Conservation (phyloP, 2,888 invertebrate genomes). For the Tetragnatha montana region DNA sequence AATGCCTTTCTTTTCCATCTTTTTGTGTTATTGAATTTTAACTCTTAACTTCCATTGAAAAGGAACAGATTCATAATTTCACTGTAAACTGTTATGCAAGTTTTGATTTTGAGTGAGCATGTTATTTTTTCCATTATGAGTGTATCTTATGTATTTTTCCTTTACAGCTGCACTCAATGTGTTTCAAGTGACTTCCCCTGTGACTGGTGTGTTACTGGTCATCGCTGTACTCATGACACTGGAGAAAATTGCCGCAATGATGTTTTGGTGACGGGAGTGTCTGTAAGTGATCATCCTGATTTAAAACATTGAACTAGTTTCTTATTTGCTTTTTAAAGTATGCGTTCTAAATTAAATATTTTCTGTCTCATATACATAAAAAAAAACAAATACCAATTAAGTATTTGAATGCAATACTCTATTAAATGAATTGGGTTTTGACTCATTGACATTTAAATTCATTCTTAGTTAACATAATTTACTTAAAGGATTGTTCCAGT, state of each 20-base stretch:
- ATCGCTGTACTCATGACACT: slow-evolving; percentile 95
- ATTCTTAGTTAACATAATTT: too few relatives aligned
- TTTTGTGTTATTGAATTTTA: neutral
- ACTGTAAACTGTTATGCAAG: neutral
- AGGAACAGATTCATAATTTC: neutral
- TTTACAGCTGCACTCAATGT: slow-evolving; percentile 88
- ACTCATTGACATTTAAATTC: too few relatives aligned
- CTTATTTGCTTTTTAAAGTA: too few relatives aligned
- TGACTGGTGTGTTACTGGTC: slow-evolving; percentile 98
- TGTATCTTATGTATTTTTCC: neutral
- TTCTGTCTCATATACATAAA: too few relatives aligned
- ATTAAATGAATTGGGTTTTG: too few relatives aligned
- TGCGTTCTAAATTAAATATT: too few relatives aligned
- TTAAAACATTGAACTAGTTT: neutral
- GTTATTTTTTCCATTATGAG: neutral
- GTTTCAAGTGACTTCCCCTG: slow-evolving; percentile 97
- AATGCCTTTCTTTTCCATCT: slow-evolving; percentile 43
- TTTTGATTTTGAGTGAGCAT: neutral
- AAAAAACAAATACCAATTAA: too few relatives aligned
- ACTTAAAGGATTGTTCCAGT: too few relatives aligned
- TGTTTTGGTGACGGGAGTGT: slow-evolving; percentile 91
- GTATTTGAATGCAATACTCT: too few relatives aligned
- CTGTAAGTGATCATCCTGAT: slow-evolving; percentile 78
- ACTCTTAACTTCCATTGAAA: neutral
- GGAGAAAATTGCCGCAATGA: slow-evolving; percentile 96